A percentile compares a stretch with the other conserved stretches of the same genome.
Evolutionary conservation across 2,797 vertebrate genomes (phyloP).

Genomic region (Anabas testudineus): DNA sequence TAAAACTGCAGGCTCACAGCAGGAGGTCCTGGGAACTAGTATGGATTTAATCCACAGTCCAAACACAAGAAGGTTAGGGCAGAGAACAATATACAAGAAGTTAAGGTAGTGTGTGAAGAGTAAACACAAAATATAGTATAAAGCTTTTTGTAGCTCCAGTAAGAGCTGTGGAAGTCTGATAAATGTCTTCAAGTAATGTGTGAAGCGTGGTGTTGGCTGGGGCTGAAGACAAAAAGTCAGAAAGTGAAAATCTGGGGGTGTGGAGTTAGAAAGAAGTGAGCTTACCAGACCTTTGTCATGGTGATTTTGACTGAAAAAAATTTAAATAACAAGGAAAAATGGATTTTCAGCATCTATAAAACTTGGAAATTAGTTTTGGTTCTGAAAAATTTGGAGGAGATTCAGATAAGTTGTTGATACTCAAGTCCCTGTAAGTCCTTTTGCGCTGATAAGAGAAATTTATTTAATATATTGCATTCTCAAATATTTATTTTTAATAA

Average conservation of each 20-base stretch:
- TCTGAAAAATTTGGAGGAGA: neutral
- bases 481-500: neutral
- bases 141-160: neutral
- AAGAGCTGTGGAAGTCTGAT: neutral
- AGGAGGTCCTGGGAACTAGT: neutral
- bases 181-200: neutral
- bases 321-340: neutral
- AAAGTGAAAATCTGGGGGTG: neutral
- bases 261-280: neutral
- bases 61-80: neutral
- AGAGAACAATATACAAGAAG: too few species aligned
- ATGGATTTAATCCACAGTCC: neutral
- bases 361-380: neutral
- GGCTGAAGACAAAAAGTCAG: neutral
- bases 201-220: neutral
- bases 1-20: neutral
- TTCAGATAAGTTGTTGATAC: neutral
- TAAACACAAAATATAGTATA: too few species aligned
- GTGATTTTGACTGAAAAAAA: neutral
- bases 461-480: too few species aligned
- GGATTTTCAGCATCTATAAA: neutral
- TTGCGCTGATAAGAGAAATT: too few species aligned
- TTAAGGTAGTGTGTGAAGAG: neutral
- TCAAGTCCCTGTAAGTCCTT: neutral
- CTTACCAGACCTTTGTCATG: neutral